Base-by-base conservation (phyloP, 2,888 invertebrate species). In the Noctua janthina region DNA sequence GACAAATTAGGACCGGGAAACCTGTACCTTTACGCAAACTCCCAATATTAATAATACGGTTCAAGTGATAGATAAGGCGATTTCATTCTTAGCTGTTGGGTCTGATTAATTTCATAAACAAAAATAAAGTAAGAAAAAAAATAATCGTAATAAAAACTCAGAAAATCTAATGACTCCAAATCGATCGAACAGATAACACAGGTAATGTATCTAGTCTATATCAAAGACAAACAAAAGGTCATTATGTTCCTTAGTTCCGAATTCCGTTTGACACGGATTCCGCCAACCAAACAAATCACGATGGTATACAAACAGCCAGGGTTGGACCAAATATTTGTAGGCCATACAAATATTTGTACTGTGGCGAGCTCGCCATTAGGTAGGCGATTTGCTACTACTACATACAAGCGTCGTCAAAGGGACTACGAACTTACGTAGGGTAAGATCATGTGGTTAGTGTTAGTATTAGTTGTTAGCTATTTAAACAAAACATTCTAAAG, bases 321-420 rank as follows among this genome's bases (percentile, higher is more conserved):
- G n/a, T 71, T 75, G 86, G 49, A 46, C n/a, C 74, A 85, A 85
- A 85, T 83, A 83, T 83, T 83, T 66, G 83, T 81, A 29, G 35
- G 56, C 13, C 15, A 59, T 46, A 64, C 75, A 81, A 83, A 85
- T 85, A 81, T 83, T 85, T 74, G 85, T 51, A 0, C 39, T n/a
- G n/a, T 8, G 2, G 49, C 13, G 29, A 49, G 43, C 49, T 29
- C 6, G 10, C 59, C 35, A 68, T 71, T 85, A 56, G 49, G 54
- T 15, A 3, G 71, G 7, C 23, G 1, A 54, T 80, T 85, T 74
- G 70, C 70, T 49, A 83, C 85, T 81, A 71, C 11, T 59, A 8
- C 17, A 68, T 35, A 39, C 2, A 66, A 11, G 35, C 20, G 35
- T 11, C 1, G 20, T 7, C 35, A 17, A 46, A n/a, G 13, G 0